phyloP scores from a whole-genome alignment of 2,113 vertebrate genomes.

The Actenoides lindsayi region DNA sequence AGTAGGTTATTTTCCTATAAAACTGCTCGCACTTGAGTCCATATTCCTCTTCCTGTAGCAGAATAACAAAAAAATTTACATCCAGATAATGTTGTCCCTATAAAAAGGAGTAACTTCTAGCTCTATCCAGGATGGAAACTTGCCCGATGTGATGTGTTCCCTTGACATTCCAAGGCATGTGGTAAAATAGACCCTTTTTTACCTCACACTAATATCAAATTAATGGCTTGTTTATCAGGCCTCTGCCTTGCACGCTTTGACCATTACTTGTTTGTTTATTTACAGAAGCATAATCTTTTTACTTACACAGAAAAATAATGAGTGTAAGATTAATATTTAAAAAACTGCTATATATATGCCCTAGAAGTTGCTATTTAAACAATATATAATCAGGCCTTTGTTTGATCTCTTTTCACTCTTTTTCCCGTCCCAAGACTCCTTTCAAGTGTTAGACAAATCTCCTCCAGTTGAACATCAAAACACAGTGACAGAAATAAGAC shows the following conservation, averaged over 20 bases:
- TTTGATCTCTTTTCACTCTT: slow-evolving; percentile 32
- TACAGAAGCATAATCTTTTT: neutral
- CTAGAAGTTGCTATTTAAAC: neutral
- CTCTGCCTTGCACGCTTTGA: neutral
- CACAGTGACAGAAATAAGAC: slow-evolving; percentile 53
- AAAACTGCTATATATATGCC: neutral
- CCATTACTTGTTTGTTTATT: neutral
- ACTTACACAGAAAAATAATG: neutral
- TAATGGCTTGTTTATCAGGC: neutral
- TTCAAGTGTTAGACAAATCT: slow-evolving; percentile 64
- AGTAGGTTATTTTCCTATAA: neutral
- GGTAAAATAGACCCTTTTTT: neutral
- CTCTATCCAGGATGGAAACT: neutral
- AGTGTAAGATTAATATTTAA: neutral
- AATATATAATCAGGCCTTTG: neutral
- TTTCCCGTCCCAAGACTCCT: slow-evolving; percentile 10
- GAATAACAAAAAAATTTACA: neutral
- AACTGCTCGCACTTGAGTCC: neutral
- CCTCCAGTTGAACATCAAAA: slow-evolving; percentile 61
- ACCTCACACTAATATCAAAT: neutral
- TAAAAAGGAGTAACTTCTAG: neutral
- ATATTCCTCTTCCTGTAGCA: neutral
- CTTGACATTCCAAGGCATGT: neutral
- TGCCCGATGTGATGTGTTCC: neutral
- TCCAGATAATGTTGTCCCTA: neutral